Percentiles rank a stretch among this genome's conserved stretches.
Conservation (phyloP, 2,113 vertebrate species). For the Zingel zingel region DNA sequence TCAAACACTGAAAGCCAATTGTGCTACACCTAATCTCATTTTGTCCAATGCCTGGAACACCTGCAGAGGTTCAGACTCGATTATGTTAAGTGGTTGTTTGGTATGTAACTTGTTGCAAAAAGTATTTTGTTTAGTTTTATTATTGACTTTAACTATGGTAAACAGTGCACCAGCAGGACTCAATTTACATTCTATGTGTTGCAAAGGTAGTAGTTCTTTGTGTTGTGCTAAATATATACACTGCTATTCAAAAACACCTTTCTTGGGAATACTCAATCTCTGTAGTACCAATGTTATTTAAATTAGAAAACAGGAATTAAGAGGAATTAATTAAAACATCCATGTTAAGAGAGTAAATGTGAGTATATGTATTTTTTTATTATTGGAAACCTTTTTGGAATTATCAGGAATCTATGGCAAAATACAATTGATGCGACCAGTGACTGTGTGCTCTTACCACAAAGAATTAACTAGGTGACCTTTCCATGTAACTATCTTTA, state of each 20-base stretch:
- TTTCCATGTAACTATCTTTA: conserved; percentile 54
- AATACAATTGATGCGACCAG: background rate
- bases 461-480: conserved; percentile 39
- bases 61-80: conserved; percentile 1
- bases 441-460: conserved; percentile 30
- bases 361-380: background rate
- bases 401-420: background rate
- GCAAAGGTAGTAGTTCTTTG: background rate
- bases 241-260: background rate
- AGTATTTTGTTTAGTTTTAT: background rate
- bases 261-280: background rate
- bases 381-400: background rate
- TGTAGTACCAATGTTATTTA: background rate
- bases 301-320: background rate
- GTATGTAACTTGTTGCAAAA: background rate
- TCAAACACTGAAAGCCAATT: conserved; percentile 16
- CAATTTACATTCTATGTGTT: background rate
- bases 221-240: background rate
- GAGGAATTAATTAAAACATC: background rate
- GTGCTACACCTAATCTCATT: conserved; percentile 27
- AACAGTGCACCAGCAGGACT: background rate
- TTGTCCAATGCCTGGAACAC: background rate
- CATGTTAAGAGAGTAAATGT: background rate
- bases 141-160: background rate
- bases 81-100: background rate